phyloP scores from a whole-genome alignment of 2,113 vertebrate genomes.

The Platichthys flesus region DNA sequence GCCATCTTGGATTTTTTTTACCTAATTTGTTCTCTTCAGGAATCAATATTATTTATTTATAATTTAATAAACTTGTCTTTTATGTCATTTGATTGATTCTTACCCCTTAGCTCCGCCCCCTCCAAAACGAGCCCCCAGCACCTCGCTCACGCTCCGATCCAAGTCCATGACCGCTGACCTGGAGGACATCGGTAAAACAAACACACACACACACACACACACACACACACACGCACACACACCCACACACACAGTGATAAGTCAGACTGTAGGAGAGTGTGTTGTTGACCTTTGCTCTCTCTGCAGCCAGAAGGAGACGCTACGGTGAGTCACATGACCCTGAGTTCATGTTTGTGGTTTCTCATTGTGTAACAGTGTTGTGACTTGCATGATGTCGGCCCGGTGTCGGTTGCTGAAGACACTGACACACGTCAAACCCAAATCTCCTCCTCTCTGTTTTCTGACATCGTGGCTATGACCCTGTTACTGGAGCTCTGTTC shows the following conservation, averaged over 20 bases:
- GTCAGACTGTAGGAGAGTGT: constrained; percentile 6
- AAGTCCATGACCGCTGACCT: constrained; percentile 99
- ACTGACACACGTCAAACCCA: no score
- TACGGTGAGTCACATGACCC: constrained; percentile 88
- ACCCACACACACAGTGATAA: constrained; percentile 10
- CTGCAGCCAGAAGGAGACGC: constrained; percentile 91
- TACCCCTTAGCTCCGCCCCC: constrained; percentile 89
- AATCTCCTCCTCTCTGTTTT: no score
- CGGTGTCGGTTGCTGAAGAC: no score
- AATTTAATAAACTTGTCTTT: neutral
- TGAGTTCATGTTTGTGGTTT: constrained; percentile 1
- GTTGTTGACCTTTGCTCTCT: constrained; percentile 63
- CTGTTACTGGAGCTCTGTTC: neutral
- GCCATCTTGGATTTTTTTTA: neutral
- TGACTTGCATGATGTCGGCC: neutral
- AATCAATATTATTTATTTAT: neutral
- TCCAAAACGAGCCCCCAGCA: constrained; percentile 95
- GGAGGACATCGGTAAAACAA: constrained; percentile 91
- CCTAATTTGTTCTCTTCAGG: neutral
- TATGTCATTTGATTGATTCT: constrained; percentile 24
- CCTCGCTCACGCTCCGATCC: constrained; percentile 94
- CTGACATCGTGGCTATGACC: neutral
- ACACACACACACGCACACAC: constrained; percentile 22
- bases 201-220: constrained; percentile 37
- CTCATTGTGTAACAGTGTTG: neutral